Evolutionary conservation across 2,113 vertebrate genomes (phyloP), one percentile per base, ranked within the genome.

Genomic region (Toxostoma redivivum): DNA sequence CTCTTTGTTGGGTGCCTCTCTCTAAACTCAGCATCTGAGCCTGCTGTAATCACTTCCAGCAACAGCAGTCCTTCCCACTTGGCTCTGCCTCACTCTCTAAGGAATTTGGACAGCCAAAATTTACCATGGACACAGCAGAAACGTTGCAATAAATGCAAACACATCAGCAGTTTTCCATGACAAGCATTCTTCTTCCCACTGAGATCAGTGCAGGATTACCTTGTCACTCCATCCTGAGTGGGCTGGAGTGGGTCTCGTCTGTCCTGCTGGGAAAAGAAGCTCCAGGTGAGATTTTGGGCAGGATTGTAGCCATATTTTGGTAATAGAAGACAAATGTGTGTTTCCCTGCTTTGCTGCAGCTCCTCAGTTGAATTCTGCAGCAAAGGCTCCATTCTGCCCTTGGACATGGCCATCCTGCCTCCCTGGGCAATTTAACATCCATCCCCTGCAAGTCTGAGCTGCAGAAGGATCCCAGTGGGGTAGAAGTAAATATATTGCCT

Each of bases 271-370:
- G 5, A 48, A 20, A 57, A 53, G 65, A 48, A 76, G n/a, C 33
- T 76, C 18, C 35, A 37, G 17, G 44, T 65, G 77, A 54, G 40
- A 35, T 85, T 80, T 91, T 54, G 58, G 35, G 45, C 3, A 35
- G 40, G 22, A 11, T 14, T 62, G 10, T 12, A 51, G n/a, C 35
- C 45, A 9, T 23, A 5, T 27, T 11, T 21, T 74, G 7, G 31
- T 37, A 21, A 13, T 3, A 42, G 47, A 23, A 37, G 33, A 23
- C 18, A 60, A 5, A 33, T 0, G 0, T n/a, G 14, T 40, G 5
- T 14, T 22, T 70, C 25, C n/a, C 12, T 73, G 48, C 51, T 78
- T 47, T 62, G 6, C 33, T 66, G 20, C 15, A 65, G 27, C 18
- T 62, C 25, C 42, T 42, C 25, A 35, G 31, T 18, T 42, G 67